Evolutionary conservation across 2,888 invertebrate species (phyloP), one percentile per base, ranked within the genome.

Genomic region (Sesia apiformis): DNA sequence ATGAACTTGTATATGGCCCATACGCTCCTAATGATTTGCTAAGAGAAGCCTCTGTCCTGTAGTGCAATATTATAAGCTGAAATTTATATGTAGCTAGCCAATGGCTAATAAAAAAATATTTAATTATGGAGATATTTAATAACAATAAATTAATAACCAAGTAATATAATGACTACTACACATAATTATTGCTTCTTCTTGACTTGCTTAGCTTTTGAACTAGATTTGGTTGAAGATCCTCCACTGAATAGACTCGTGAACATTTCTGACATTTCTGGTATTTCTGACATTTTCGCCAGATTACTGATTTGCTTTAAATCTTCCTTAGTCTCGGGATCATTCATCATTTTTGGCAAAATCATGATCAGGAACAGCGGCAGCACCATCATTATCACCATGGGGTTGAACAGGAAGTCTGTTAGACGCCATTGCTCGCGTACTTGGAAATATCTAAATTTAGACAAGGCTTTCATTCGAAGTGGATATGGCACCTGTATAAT

Each of bases 321-420:
- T 84, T 97, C 97, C 75, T 98, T 96, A 3, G 98, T 96, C 79
- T 99, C 98, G 4, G 98, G 98, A 84, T 99, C 99, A 74, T 97
- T 98, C 94, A 99, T 96, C 93, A 98, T 94, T 81, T 98, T 98
- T 0, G 98, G 98, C 69, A 98, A 83, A 59, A 98, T 91, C 93
- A 98, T 95, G 66, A 99, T 95, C 4, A 98, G 88, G 4, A 98
- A 75, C 40, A 98, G 85, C 0, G 98, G 98, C 60, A 98, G 78
- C 38, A 98, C 93, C 98, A 98, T 99, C 96, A 98, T 98, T 59
- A 99, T 91, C 4, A 98, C 96, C 98, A 98, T 98, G 3, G 98
- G 98, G 81, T 96, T 98, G 81, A 98, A 96, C 41, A 99, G 81
- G 81, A 99, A 96, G 87, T 99, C 99, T 0, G 98, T 98, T 6